Evolutionary conservation across 2,888 invertebrate species (phyloP).

Genomic region (Cerceris ruficornis): DNA sequence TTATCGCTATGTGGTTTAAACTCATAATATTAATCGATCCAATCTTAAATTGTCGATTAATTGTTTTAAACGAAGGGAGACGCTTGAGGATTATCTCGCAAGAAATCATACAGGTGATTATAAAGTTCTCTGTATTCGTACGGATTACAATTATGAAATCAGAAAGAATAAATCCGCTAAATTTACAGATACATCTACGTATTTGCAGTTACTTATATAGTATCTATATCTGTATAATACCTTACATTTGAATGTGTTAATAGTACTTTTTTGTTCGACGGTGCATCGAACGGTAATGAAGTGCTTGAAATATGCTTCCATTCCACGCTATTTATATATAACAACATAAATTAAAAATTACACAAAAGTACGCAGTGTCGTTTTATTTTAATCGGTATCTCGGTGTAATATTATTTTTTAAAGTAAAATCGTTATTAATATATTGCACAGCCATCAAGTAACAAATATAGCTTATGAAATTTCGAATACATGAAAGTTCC

Average conservation of each 20-base stretch:
- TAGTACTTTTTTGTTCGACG: background rate
- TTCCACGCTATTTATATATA: background rate
- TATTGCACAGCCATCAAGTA: conserved; percentile 49
- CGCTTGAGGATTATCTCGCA: too few species aligned
- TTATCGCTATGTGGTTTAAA: too few species aligned
- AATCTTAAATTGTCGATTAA: too few species aligned
- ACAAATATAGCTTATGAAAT: conserved; percentile 37
- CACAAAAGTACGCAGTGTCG: background rate
- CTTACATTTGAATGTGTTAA: conserved; percentile 8
- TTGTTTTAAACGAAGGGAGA: too few species aligned
- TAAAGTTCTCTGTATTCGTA: background rate
- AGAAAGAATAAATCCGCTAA: background rate
- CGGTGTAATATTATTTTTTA: background rate
- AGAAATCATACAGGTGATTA: background rate
- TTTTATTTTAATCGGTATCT: background rate
- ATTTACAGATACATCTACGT: conserved; percentile 15
- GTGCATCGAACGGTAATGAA: conserved; percentile 20
- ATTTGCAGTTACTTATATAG: conserved; percentile 38
- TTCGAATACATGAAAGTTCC: conserved; percentile 1
- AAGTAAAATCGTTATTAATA: conserved; percentile 16
- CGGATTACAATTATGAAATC: too few species aligned
- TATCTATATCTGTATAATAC: conserved; percentile 18
- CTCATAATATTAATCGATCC: too few species aligned
- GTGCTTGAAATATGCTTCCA: conserved; percentile 16
- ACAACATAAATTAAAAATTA: conserved; percentile 36